Evolutionary conservation across 2,113 vertebrate genomes (phyloP).

Genomic region (Pelodiscus sinensis): DNA sequence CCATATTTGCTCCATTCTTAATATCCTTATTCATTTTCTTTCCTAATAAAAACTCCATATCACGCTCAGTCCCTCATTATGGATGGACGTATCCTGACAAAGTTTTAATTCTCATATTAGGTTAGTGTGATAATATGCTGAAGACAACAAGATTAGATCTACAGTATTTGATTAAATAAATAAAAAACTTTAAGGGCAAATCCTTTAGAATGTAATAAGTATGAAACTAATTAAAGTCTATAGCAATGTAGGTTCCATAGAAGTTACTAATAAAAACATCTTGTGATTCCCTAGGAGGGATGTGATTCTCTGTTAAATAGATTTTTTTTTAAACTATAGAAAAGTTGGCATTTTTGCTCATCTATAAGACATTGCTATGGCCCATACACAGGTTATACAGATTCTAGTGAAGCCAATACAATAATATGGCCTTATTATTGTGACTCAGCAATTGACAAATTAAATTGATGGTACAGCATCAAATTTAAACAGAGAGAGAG

Average conservation of each 20-base stretch:
- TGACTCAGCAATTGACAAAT: fast-evolving
- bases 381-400: not conserved
- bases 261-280: not conserved
- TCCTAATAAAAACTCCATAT: constrained; percentile 46
- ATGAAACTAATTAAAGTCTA: constrained; percentile 8
- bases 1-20: not conserved
- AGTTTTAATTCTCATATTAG: constrained; percentile 37
- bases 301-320: not conserved
- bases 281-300: not conserved
- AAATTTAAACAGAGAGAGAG: not conserved
- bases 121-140: constrained; percentile 37
- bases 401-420: fast-evolving
- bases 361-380: not conserved
- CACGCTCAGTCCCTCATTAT: constrained; percentile 48
- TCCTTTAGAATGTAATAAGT: not conserved
- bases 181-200: not conserved
- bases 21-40: constrained; percentile 43
- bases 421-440: fast-evolving
- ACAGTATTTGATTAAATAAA: not conserved
- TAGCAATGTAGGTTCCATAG: not conserved
- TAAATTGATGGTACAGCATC: not conserved
- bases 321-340: not conserved
- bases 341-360: not conserved
- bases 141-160: constrained; percentile 47
- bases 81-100: constrained; percentile 60